These are phyloP conservation scores for Drosophila kurseongensis DNA, from an alignment of 1,140 invertebrate genomes.

Conservation along the genomic window DNA sequence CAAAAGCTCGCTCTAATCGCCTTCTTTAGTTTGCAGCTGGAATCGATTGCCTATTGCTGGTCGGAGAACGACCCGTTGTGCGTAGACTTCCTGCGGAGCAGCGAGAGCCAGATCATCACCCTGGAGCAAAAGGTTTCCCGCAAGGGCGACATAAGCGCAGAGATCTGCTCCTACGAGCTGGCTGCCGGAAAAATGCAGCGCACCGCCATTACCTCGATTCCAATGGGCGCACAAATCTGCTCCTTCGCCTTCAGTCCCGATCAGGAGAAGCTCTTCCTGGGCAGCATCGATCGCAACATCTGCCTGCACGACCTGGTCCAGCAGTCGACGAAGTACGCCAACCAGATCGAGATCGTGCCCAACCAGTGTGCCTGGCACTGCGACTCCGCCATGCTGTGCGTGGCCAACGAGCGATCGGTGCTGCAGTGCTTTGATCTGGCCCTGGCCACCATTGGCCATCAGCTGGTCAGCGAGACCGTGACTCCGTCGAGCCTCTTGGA, in stretches of 20 bases:
- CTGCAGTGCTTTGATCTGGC: slow-evolving; percentile 92
- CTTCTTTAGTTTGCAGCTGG: slow-evolving; percentile 85
- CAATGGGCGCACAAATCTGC: slow-evolving; percentile 89
- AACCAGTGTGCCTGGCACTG: slow-evolving; percentile 90
- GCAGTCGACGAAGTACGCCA: slow-evolving; percentile 87
- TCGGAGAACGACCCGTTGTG: slow-evolving; percentile 90
- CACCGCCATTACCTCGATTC: slow-evolving; percentile 88
- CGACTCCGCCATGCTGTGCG: slow-evolving; percentile 88
- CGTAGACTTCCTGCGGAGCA: slow-evolving; percentile 88
- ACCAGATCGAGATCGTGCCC: slow-evolving; percentile 88
- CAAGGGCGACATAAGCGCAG: slow-evolving; percentile 91
- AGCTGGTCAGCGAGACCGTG: slow-evolving; percentile 89
- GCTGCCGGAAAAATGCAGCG: slow-evolving; percentile 89
- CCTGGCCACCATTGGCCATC: slow-evolving; percentile 88
- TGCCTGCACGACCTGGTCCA: slow-evolving; percentile 89
- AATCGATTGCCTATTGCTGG: slow-evolving; percentile 87
- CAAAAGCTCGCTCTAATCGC: neutral
- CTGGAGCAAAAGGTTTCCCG: slow-evolving; percentile 91
- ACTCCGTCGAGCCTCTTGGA: slow-evolving; percentile 88
- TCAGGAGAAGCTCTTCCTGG: slow-evolving; percentile 90
- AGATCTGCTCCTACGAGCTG: slow-evolving; percentile 90
- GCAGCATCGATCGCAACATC: slow-evolving; percentile 91
- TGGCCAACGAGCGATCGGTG: slow-evolving; percentile 90
- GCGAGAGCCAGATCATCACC: slow-evolving; percentile 89
- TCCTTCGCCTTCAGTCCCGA: slow-evolving; percentile 88